These are phyloP conservation scores for Gallinago nigripennis DNA, from an alignment of 2,797 vertebrate species.

Conservation along the genomic window DNA sequence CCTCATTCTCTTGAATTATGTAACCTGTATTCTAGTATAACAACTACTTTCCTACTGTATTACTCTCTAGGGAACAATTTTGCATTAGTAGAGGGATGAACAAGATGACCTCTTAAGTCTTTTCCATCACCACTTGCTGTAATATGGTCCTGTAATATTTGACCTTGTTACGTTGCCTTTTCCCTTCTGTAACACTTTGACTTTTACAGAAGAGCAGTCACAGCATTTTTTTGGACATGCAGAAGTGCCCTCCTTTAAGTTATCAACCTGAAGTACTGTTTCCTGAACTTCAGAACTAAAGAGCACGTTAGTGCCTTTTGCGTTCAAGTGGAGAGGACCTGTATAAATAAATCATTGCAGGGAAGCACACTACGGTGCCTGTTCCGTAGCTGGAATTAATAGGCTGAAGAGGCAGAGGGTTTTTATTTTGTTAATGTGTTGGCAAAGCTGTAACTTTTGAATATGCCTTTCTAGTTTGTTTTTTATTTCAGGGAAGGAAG, in stretches of 20 bases:
- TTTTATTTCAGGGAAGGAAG: constrained; percentile 2
- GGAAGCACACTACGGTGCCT: neutral
- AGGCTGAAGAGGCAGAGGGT: neutral
- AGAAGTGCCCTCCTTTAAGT: constrained; percentile 33
- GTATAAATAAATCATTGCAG: constrained; percentile 11
- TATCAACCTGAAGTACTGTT: neutral
- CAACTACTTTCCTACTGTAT: constrained; percentile 32
- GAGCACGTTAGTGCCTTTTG: constrained; percentile 1
- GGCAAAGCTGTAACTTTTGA: neutral
- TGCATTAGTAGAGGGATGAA: constrained; percentile 37
- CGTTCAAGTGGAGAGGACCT: constrained; percentile 4
- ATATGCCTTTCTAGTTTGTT: neutral
- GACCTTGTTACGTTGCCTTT: constrained; percentile 28
- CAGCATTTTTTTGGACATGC: neutral
- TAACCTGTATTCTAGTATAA: constrained; percentile 31
- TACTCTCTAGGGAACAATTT: constrained; percentile 33
- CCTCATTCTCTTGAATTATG: constrained; percentile 15
- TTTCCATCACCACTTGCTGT: constrained; percentile 45
- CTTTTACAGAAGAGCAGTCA: neutral
- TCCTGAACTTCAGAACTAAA: constrained; percentile 36
- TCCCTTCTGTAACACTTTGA: constrained; percentile 23
- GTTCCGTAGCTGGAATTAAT: neutral
- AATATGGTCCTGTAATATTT: constrained; percentile 45
- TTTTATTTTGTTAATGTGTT: neutral
- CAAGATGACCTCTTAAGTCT: constrained; percentile 46